A percentile compares a stretch with the other conserved stretches of the same genome.
Conservation (phyloP, 2,888 invertebrate species). For the Machimus atricapillus region DNA sequence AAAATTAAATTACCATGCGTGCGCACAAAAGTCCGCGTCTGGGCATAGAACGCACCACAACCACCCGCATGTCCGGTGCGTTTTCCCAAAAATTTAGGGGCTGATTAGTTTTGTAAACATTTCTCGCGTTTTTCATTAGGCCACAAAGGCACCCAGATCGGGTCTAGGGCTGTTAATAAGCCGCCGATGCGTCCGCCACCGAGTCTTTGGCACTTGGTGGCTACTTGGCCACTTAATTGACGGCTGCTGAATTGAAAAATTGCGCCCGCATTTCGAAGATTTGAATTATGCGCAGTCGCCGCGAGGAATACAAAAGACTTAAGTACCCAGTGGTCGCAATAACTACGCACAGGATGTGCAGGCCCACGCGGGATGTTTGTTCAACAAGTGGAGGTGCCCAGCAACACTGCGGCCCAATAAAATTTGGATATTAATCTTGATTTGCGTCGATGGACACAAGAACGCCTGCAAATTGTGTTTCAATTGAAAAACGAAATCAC, state of each 20-base stretch:
- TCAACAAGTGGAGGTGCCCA: slow-evolving; percentile 34
- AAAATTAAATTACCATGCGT: slow-evolving; percentile 33
- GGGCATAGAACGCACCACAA: not conserved
- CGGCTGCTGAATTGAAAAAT: slow-evolving; percentile 19
- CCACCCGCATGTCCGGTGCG: slow-evolving; percentile 29
- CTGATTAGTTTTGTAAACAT: slow-evolving; percentile 47
- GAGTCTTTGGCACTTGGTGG: not conserved
- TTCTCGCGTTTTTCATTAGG: slow-evolving; percentile 43
- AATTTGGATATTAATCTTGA: slow-evolving; percentile 33
- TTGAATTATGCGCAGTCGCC: not conserved
- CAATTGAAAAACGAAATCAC: not conserved
- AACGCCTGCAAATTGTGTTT: not conserved
- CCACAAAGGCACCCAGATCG: slow-evolving; percentile 38
- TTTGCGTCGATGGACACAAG: not conserved
- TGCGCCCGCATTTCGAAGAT: slow-evolving; percentile 24
- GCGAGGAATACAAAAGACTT: slow-evolving; percentile 14
- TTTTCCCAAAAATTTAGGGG: slow-evolving; percentile 7
- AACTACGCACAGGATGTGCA: not conserved
- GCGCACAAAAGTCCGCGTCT: not conserved
- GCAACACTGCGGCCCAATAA: not conserved
- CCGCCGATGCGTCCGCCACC: not conserved
- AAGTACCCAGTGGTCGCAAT: slow-evolving; percentile 36
- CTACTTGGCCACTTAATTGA: slow-evolving; percentile 13
- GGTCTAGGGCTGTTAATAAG: not conserved
- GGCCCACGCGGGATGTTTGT: slow-evolving; percentile 40